Evolutionary conservation across 2,797 vertebrate species (phyloP), one percentile per base, ranked within the genome.

Genomic region (Schizopygopsis pylzovi): DNA sequence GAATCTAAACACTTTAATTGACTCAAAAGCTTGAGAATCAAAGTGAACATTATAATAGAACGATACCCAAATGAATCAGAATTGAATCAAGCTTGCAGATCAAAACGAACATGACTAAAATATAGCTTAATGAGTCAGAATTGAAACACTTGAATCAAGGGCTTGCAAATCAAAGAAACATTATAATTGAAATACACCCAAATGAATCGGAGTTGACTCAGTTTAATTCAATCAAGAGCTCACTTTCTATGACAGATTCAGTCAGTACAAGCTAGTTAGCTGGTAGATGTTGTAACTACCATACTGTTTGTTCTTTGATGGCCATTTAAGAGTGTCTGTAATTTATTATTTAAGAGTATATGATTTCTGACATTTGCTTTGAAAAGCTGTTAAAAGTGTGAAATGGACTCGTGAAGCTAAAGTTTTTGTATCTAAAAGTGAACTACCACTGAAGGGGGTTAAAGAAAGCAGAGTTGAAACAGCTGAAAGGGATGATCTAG

Each of bases 401-500:
- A 81, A 81, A 81, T 39, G 25, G 43, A 33, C 18, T 67, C 7
- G 12, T 49, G 16, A 67, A 33, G 61, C 61, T n/a, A 18, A 49
- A 45, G 65, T 79, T 6, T 52, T 76, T 77, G 39, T 28, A 22
- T 63, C 28, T 47, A 22, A 67, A 80, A 22, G n/a, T 61, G 65
- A 47, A 47, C 37, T 12, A 33, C 16, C 4, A 28, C 79, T 71
- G 11, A 79, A 56, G 41, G 22, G 39, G 39, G 10, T 59, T 43
- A 79, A 56, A 56, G 10, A 78, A 78, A 71, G 7, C 75, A 33
- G 65, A n/a, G 12, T 71, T 33, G 28, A 33, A 37, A 56, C n/a
- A 33, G 25, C 45, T 39, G 33, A 70, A 84, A 79, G n/a, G 5
- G 76, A 54, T 78, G 63, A 56, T 73, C 65, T 79, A 45, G 15